Conservation (phyloP, 2,797 vertebrate genomes). For the Rhabdophis nuchalis region DNA sequence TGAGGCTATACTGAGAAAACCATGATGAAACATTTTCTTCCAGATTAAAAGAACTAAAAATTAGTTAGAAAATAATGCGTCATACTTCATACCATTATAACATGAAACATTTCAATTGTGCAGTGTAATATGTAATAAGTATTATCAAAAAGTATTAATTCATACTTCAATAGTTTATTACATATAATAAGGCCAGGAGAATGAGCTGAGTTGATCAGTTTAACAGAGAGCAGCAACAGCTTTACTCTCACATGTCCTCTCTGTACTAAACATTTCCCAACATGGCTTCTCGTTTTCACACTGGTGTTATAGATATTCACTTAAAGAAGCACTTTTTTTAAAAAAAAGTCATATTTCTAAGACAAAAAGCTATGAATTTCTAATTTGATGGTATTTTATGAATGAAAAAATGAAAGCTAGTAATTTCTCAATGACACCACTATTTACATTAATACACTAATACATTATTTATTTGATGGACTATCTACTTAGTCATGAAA, state of each 20-base stretch:
- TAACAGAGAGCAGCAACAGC: background rate
- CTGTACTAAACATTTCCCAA: background rate
- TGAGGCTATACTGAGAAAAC: background rate
- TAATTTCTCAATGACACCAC: background rate
- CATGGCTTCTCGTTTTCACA: background rate
- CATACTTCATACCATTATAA: background rate
- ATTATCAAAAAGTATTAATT: background rate
- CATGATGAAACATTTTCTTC: background rate
- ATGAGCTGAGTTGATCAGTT: background rate
- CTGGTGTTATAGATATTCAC: background rate
- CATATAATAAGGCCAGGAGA: background rate
- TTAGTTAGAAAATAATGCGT: background rate
- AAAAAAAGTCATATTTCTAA: background rate
- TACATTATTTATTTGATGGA: background rate
- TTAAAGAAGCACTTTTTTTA: background rate
- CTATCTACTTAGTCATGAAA: background rate
- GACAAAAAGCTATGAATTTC: background rate
- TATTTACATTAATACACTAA: background rate
- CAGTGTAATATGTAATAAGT: background rate
- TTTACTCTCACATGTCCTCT: background rate
- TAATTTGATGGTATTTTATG: background rate
- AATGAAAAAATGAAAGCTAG: background rate
- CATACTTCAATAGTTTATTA: background rate
- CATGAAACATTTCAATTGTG: background rate
- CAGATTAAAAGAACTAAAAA: background rate